These are phyloP conservation scores for Philonicus albiceps DNA, from an alignment of 2,888 invertebrate genomes.

Conservation along the genomic window DNA sequence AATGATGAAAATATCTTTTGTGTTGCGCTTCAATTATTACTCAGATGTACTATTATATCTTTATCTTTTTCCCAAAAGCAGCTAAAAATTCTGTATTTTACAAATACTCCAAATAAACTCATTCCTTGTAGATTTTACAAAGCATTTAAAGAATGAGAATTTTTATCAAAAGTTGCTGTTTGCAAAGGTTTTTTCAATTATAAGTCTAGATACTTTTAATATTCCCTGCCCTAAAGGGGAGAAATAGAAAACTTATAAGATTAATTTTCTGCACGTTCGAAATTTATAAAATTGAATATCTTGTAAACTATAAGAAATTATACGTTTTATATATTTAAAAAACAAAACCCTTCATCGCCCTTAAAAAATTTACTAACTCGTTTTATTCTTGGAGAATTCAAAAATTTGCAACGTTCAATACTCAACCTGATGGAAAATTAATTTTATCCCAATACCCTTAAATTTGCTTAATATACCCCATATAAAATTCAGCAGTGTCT, in stretches of 20 bases:
- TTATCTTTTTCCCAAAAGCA: neutral
- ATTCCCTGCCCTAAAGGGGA: neutral
- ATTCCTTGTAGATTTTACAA: neutral
- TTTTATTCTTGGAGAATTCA: no score
- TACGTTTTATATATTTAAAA: no score
- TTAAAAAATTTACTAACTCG: no score
- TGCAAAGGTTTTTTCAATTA: neutral
- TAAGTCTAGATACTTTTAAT: neutral
- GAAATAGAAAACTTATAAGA: neutral
- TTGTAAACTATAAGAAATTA: neutral
- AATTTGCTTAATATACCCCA: no score
- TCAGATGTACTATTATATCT: neutral
- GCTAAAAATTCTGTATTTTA: neutral
- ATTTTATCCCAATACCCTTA: no score
- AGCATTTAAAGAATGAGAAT: neutral
- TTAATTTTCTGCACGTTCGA: neutral
- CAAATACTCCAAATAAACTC: neutral
- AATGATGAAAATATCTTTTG: neutral
- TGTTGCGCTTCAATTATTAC: neutral
- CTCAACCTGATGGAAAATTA: no score
- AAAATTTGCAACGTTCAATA: no score
- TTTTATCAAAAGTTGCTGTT: neutral
- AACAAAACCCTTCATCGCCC: no score
- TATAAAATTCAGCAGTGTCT: no score
- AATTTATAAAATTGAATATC: neutral